Percentiles rank a stretch among this genome's conserved stretches.
Evolutionary conservation across 2,113 vertebrate species (phyloP).

Genomic region (Falcunculus frontatus): DNA sequence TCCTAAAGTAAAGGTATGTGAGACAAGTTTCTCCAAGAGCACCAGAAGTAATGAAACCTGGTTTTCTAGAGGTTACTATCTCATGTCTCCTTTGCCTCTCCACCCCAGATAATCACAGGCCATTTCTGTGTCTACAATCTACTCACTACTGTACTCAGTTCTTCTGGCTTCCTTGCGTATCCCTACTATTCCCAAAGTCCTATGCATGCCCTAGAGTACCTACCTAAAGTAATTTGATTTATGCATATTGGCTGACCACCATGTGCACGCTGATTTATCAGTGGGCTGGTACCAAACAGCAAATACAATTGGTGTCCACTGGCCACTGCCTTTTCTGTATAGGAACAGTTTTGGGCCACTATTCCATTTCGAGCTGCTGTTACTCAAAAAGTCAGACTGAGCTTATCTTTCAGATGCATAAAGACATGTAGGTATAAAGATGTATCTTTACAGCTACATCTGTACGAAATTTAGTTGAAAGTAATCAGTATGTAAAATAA

Average conservation of each 20-base stretch:
- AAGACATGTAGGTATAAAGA: not conserved
- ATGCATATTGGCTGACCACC: not conserved
- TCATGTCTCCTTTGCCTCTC: not conserved
- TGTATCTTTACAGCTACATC: not conserved
- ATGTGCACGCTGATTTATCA: fast-evolving
- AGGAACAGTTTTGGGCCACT: not conserved
- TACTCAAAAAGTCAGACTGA: not conserved
- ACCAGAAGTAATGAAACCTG: not conserved
- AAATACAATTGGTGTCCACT: not conserved
- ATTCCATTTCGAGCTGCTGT: not conserved
- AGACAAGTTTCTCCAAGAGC: not conserved
- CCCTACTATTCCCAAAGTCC: not conserved
- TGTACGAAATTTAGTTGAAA: not conserved
- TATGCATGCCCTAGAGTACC: not conserved
- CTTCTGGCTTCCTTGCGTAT: not conserved
- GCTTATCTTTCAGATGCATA: not conserved
- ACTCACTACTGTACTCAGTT: not conserved
- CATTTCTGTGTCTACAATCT: not conserved
- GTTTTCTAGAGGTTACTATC: not conserved
- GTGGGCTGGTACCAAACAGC: not conserved
- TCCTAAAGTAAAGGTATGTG: not conserved
- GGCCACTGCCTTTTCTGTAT: not conserved
- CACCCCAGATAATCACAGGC: not conserved
- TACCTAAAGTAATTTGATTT: not conserved
- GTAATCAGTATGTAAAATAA: not conserved